Evolutionary conservation across 1,140 invertebrate genomes (phyloP), one percentile per base, ranked within the genome.

Genomic region (Lasioglossum baleicum): DNA sequence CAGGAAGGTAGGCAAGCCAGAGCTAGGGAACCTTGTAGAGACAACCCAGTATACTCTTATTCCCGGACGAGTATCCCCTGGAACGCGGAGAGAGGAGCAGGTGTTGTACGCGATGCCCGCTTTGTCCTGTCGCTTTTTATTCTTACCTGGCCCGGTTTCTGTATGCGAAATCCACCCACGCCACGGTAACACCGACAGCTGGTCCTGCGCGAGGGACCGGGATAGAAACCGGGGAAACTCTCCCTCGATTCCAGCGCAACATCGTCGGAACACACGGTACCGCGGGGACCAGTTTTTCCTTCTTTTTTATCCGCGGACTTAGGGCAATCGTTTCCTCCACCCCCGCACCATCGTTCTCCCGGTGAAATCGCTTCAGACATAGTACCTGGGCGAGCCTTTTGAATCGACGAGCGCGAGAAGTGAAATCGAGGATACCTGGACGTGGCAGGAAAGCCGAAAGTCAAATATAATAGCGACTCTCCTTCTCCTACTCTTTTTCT

Each of bases 401-500:
- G 70, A 77, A 58, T 61, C 48, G 13, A 20, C 65, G 44, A 13
- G 13, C 10, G 26, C 8, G 48, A 53, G 17, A n/a, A 60, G 74
- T 83, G 56, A 82, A 79, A 58, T 67, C 42, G 64, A 48, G 65
- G 70, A 74, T 85, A 84, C 56, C 65, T 35, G 67, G 75, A 75
- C 42, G 79, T 85, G 83, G 71, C 58, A 78, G 72, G 64, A 82
- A 73, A 86, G 64, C 70, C 61, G 71, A 84, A 86, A 86, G 84
- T 84, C 80, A 80, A 79, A 85, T 86, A 82, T 86, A 86, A 86
- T 71, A 82, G 83, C 63, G 15, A 17, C 44, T 48, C 10, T 48
- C 44, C 44, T 13, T 11, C 8, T 48, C 44, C 42, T 60, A 56
- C 58, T 48, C 65, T 63, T 17, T 48, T 42, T 48, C 0, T 15